Evolutionary conservation across 2,797 vertebrate genomes (phyloP).

Genomic region (Falco novaeseelandiae): DNA sequence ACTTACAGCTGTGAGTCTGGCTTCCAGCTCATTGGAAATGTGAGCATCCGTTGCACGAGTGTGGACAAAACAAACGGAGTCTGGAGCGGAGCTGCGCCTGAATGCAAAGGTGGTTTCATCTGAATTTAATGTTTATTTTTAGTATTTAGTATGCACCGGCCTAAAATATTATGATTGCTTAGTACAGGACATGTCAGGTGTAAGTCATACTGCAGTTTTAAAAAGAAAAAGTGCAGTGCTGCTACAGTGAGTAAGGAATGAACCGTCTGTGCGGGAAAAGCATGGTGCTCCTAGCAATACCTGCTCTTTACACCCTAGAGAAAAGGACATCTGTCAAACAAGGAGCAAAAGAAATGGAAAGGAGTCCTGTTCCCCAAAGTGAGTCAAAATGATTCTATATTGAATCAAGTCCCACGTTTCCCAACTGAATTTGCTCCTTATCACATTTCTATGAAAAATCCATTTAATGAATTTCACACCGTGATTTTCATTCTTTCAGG

Average conservation of each 20-base stretch:
- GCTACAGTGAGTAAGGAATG: accelerated
- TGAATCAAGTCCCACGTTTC: accelerated
- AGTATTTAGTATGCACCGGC: accelerated
- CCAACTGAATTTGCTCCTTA: background rate
- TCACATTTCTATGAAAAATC: accelerated
- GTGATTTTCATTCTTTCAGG: background rate
- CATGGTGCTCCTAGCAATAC: accelerated
- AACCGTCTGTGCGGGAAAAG: accelerated
- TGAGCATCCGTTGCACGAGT: slow-evolving; percentile 28
- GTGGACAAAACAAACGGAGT: background rate
- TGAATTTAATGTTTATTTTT: accelerated
- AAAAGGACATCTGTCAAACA: background rate
- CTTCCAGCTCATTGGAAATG: slow-evolving; percentile 43
- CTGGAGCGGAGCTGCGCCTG: slow-evolving; percentile 52
- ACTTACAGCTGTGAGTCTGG: slow-evolving; percentile 51
- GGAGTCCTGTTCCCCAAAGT: background rate
- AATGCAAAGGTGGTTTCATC: slow-evolving; percentile 53
- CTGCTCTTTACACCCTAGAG: background rate
- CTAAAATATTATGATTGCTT: accelerated
- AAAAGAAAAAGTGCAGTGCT: background rate
- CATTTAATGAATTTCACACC: accelerated
- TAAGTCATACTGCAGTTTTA: accelerated
- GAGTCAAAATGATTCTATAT: accelerated
- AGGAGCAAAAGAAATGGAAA: accelerated
- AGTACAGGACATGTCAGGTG: accelerated